Percentiles rank a stretch among this genome's conserved stretches.
Evolutionary conservation across 2,797 vertebrate species (phyloP).

Genomic region (Cyclura pinguis): DNA sequence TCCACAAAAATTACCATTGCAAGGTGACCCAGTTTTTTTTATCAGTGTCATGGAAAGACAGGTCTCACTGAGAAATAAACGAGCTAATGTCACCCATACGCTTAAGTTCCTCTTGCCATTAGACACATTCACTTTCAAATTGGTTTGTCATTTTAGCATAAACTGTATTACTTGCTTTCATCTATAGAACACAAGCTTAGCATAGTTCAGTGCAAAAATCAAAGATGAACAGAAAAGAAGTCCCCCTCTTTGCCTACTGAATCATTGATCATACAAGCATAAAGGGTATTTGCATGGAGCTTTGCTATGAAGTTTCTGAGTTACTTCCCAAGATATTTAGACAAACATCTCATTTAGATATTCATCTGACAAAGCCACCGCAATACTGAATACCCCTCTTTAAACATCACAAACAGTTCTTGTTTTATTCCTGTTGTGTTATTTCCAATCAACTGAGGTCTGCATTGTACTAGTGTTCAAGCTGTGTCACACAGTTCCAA

Average conservation of each 20-base stretch:
- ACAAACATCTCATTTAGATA: constrained; percentile 49
- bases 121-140: constrained; percentile 76
- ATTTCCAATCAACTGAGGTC: neutral
- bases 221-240: constrained; percentile 71
- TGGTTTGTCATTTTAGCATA: constrained; percentile 80
- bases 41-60: constrained; percentile 80
- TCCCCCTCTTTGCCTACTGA: constrained; percentile 70
- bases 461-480: neutral
- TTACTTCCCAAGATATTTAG: constrained; percentile 60
- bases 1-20: constrained; percentile 79
- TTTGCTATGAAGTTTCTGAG: constrained; percentile 58
- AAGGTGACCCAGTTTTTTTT: constrained; percentile 80
- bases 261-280: constrained; percentile 75
- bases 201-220: constrained; percentile 75
- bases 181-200: constrained; percentile 73
- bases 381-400: neutral
- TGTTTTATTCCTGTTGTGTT: neutral
- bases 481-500: neutral
- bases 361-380: constrained; percentile 31
- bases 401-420: neutral
- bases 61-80: constrained; percentile 78
- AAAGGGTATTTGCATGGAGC: constrained; percentile 68
- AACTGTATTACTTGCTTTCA: constrained; percentile 77
- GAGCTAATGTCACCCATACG: constrained; percentile 75
- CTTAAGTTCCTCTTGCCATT: constrained; percentile 77